Evolutionary conservation across 1,140 invertebrate species (phyloP).

Genomic region (Charaxes varanes): DNA sequence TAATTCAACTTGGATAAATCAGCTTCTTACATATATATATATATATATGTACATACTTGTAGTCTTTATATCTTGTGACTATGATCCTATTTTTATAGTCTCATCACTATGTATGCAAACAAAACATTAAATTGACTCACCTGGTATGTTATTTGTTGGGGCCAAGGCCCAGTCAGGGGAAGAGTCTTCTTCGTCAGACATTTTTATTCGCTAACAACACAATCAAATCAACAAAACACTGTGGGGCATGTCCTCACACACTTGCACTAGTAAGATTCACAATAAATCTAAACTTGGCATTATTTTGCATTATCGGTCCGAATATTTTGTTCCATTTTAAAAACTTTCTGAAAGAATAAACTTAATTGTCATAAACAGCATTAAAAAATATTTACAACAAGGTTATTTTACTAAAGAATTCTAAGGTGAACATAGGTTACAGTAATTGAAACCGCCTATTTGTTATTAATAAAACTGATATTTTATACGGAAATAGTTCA

Average conservation of each 20-base stretch:
- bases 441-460: no score
- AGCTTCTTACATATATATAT: no score
- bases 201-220: conserved; percentile 25
- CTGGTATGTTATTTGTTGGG: conserved; percentile 56
- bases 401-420: no score
- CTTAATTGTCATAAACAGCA: neutral
- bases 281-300: conserved; percentile 24
- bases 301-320: conserved; percentile 30
- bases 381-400: no score
- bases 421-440: no score
- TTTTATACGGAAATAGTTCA: neutral
- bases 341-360: conserved; percentile 26
- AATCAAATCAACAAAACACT: conserved; percentile 30
- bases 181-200: conserved; percentile 66
- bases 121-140: conserved; percentile 30
- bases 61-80: no score
- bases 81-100: no score
- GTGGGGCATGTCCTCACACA: conserved; percentile 38
- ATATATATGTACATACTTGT: no score
- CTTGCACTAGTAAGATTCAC: conserved; percentile 41
- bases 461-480: neutral
- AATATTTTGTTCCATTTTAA: conserved; percentile 37
- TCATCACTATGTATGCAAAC: conserved; percentile 5
- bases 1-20: no score
- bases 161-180: conserved; percentile 54